These are phyloP conservation scores for Hippoglossus stenolepis DNA, from an alignment of 2,113 vertebrate genomes.

Conservation along the genomic window DNA sequence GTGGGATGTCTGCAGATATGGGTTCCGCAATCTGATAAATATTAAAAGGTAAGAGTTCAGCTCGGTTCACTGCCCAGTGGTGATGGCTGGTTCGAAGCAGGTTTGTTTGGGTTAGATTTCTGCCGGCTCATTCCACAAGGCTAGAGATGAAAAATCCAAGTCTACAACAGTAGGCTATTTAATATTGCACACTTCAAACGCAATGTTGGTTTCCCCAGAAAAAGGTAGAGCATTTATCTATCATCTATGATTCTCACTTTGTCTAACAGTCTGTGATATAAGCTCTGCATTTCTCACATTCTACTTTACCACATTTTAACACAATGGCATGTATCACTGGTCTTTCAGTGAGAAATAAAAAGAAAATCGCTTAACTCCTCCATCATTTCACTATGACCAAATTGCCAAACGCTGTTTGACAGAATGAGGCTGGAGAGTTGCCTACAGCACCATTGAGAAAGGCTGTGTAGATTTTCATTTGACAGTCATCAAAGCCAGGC, in stretches of 20 bases:
- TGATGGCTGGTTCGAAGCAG: conserved; percentile 17
- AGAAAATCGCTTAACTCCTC: conserved; percentile 18
- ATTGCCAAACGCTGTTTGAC: conserved; percentile 56
- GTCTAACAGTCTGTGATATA: conserved; percentile 1
- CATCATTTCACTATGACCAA: conserved; percentile 60
- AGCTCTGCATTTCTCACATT: conserved; percentile 18
- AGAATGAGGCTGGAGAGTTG: conserved; percentile 63
- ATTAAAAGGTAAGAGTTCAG: conserved; percentile 48
- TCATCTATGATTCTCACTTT: conserved; percentile 1
- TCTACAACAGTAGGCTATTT: not conserved
- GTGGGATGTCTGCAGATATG: conserved; percentile 43
- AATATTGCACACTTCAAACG: conserved; percentile 16
- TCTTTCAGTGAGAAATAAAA: conserved; percentile 4
- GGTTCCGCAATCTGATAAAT: conserved; percentile 48
- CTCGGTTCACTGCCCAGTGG: conserved; percentile 33
- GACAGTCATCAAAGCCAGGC: conserved; percentile 22
- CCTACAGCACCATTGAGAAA: conserved; percentile 52
- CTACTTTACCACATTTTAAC: conserved; percentile 10
- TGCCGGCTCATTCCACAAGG: conserved; percentile 24
- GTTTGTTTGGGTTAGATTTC: conserved; percentile 36
- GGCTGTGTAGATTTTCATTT: conserved; percentile 40
- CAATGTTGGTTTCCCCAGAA: conserved; percentile 5
- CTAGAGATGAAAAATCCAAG: conserved; percentile 21
- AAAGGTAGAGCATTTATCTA: conserved; percentile 7
- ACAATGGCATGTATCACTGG: conserved; percentile 28